Base-by-base conservation (phyloP, 2,888 invertebrate species). In the Ptychoptera contaminata region DNA sequence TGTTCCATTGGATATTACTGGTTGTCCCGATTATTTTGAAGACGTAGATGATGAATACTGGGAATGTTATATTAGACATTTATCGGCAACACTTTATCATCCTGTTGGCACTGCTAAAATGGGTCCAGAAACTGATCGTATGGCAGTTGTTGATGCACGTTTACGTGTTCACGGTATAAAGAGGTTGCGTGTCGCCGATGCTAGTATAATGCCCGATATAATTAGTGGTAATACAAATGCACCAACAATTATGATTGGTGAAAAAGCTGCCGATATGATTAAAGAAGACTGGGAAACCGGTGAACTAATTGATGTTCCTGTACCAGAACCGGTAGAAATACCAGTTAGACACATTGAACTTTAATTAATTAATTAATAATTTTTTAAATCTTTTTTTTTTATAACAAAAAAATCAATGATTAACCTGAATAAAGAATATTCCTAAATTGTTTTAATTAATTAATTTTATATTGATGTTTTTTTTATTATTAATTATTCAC, bases 91-190 rank as follows among this genome's bases (percentile, higher is more conserved):
- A 1, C 56, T 73, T 29, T 82, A 78, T 59, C 82, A 84, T 57
- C 76, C 79, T 1, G 74, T 74, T 1, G 78, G 82, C 40, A 81
- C 79, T 1, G 73, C 73, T 41, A 77, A 76, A 60, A 83, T 83
- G 79, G 82, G 79, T 1, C 59, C 63, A 1, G 46, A 50, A 1
- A 45, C 49, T 0, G 71, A 74, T 53, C 53, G 56, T 0, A 52
- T 52, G 0, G 62, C 72, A 1, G 76, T 77, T 0, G 72, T 77
- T 1, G 67, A 71, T 52, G 50, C 62, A 1, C 53, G 67, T 11
- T 59, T 74, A 46, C 56, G 67, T 8, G 72, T 77, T 6, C 64
- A 66, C 39, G 77, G 77, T 1, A 35, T 42, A n/a, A 51, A 67
- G 47, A 63, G 68, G 1, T 52, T 79, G 2, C 62, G 79, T 45